phyloP scores from a whole-genome alignment of 2,113 vertebrate species.

The Myrmecophaga tridactyla region DNA sequence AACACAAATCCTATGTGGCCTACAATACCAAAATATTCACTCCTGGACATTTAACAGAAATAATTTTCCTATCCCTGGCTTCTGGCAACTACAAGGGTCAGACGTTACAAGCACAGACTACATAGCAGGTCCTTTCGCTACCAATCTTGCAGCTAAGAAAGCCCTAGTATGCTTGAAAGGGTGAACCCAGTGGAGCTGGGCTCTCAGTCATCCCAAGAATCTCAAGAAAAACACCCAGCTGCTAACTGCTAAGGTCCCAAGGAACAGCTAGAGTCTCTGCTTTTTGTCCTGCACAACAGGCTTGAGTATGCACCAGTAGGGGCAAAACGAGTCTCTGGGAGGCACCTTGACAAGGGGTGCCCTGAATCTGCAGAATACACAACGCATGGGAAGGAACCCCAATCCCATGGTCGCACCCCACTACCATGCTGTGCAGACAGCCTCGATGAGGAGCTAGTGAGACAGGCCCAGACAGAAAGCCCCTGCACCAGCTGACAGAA shows the following conservation, averaged over 20 bases:
- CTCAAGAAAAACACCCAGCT: not conserved
- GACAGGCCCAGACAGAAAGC: not conserved
- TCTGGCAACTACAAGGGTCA: not conserved
- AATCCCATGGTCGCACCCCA: not conserved
- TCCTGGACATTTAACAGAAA: not conserved
- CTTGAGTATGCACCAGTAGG: not conserved
- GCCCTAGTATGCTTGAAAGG: not conserved
- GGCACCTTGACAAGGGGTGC: not conserved
- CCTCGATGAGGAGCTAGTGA: not conserved
- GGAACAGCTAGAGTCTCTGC: not conserved
- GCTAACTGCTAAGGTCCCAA: not conserved
- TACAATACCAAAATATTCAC: not conserved
- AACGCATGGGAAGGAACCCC: not conserved
- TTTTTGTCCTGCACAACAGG: not conserved
- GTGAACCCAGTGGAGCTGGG: not conserved
- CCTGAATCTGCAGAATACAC: not conserved
- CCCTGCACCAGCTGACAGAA: not conserved
- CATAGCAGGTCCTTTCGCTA: not conserved
- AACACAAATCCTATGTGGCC: not conserved
- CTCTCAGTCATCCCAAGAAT: not conserved
- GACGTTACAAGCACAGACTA: not conserved
- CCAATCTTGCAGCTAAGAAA: not conserved
- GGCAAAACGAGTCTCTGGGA: not conserved
- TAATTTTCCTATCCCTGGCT: not conserved
- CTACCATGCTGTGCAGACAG: not conserved